Evolutionary conservation across 2,797 vertebrate genomes (phyloP).

Genomic region (Pteronotus mesoamericanus): DNA sequence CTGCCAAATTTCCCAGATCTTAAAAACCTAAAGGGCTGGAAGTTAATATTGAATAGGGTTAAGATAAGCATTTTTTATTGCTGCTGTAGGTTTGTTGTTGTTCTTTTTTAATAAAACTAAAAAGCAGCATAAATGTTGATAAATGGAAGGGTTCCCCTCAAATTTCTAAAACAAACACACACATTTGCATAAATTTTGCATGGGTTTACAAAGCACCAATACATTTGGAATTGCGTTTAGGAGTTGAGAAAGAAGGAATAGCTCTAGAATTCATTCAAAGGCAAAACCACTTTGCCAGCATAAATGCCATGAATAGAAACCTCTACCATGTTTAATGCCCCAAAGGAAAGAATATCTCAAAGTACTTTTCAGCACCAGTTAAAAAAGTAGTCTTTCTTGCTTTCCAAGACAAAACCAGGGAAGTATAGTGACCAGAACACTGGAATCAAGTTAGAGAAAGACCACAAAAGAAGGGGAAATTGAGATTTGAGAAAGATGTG

Average conservation of each 20-base stretch:
- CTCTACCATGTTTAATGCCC: not conserved
- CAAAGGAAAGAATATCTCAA: not conserved
- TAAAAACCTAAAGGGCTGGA: slow-evolving; percentile 31
- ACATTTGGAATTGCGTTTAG: not conserved
- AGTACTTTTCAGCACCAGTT: not conserved
- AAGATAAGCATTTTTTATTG: not conserved
- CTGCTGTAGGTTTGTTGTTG: not conserved
- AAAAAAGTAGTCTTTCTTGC: not conserved
- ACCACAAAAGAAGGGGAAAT: not conserved
- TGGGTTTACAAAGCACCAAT: not conserved
- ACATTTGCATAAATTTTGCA: not conserved
- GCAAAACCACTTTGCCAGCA: not conserved
- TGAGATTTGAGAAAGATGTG: not conserved
- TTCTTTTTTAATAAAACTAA: slow-evolving; percentile 37
- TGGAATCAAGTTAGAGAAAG: not conserved
- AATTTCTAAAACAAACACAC: not conserved
- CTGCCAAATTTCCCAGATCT: slow-evolving; percentile 52
- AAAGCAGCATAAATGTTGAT: not conserved
- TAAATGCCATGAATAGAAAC: not conserved
- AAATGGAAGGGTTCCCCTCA: not conserved
- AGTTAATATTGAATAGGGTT: not conserved
- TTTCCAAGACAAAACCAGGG: not conserved
- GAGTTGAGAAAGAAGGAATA: not conserved
- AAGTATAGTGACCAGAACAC: not conserved
- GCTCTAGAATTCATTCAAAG: not conserved